Evolutionary conservation across 2,888 invertebrate genomes (phyloP).

Genomic region (Anthophora plumipes): DNA sequence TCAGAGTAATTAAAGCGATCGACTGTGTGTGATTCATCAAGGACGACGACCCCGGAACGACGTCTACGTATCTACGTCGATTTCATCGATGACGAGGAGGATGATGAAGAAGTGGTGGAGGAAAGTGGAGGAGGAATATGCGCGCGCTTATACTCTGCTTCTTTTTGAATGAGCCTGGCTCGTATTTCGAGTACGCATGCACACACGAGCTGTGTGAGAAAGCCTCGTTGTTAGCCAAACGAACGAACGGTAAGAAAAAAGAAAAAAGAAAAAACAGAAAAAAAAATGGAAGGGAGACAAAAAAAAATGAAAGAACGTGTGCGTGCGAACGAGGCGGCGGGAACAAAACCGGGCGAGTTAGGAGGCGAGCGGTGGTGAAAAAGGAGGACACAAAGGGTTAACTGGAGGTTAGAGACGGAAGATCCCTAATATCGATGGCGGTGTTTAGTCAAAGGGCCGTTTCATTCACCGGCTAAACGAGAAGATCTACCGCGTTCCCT

Average conservation of each 20-base stretch:
- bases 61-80: background rate
- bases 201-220: conserved; percentile 49
- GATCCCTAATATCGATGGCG: conserved; percentile 64
- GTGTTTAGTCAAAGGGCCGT: conserved; percentile 62
- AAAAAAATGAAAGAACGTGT: too few relatives aligned
- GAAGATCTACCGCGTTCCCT: conserved; percentile 56
- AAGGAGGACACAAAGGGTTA: conserved; percentile 47
- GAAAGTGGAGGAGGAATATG: too few relatives aligned
- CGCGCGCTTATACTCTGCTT: conserved; percentile 7
- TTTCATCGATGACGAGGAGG: conserved; percentile 2
- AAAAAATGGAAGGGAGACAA: too few relatives aligned
- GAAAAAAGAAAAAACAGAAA: too few relatives aligned
- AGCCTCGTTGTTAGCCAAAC: conserved; percentile 24
- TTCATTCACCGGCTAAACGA: conserved; percentile 62
- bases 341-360: conserved; percentile 39
- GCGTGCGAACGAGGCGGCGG: conserved; percentile 49
- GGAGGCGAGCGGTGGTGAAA: conserved; percentile 29
- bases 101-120: too few relatives aligned
- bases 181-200: conserved; percentile 56
- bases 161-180: conserved; percentile 54
- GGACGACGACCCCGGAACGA: conserved; percentile 45
- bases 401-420: conserved; percentile 53
- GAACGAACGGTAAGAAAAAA: background rate
- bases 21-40: conserved; percentile 46
- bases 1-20: conserved; percentile 58